Percentiles rank a stretch among this genome's conserved stretches.
Evolutionary conservation across 1,140 invertebrate genomes (phyloP).

Genomic region (Sinonovacula constricta): DNA sequence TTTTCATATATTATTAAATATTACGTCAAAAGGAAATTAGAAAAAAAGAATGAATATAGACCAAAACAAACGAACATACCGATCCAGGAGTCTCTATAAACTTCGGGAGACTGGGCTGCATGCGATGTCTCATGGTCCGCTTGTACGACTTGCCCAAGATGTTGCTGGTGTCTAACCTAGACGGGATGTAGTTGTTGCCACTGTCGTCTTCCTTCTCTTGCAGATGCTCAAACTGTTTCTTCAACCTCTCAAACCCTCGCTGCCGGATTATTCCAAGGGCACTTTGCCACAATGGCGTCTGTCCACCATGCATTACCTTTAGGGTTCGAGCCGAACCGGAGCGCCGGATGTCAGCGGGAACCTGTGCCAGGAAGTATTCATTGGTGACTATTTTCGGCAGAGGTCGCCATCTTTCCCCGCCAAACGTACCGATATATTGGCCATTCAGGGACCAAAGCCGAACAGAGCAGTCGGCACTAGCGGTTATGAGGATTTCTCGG

Average conservation of each 20-base stretch:
- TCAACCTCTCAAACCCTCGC: conserved; percentile 36
- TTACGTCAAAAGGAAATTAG: too few species aligned
- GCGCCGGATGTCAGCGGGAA: conserved; percentile 59
- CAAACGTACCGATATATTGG: conserved; percentile 65
- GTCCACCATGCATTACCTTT: conserved; percentile 60
- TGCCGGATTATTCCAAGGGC: conserved; percentile 49
- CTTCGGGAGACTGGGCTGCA: conserved; percentile 57
- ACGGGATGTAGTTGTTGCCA: background rate
- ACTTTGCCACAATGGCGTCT: conserved; percentile 47
- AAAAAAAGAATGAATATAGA: too few species aligned
- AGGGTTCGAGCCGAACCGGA: conserved; percentile 60
- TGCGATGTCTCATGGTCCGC: conserved; percentile 54
- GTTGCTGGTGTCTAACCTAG: conserved; percentile 45
- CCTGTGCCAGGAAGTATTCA: conserved; percentile 31
- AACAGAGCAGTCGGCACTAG: conserved; percentile 85
- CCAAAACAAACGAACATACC: too few species aligned
- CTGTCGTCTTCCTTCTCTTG: conserved; percentile 20
- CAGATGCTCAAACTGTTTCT: conserved; percentile 51
- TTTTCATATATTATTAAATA: too few species aligned
- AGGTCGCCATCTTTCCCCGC: conserved; percentile 57
- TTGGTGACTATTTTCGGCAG: conserved; percentile 32
- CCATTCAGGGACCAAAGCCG: conserved; percentile 62
- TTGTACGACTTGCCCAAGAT: conserved; percentile 66
- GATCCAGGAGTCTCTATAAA: conserved; percentile 57
- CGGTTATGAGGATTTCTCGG: conserved; percentile 73